A percentile compares a stretch with the other conserved stretches of the same genome.
Conservation (phyloP, 1,140 invertebrate species). For the Globodera ellingtonae region DNA sequence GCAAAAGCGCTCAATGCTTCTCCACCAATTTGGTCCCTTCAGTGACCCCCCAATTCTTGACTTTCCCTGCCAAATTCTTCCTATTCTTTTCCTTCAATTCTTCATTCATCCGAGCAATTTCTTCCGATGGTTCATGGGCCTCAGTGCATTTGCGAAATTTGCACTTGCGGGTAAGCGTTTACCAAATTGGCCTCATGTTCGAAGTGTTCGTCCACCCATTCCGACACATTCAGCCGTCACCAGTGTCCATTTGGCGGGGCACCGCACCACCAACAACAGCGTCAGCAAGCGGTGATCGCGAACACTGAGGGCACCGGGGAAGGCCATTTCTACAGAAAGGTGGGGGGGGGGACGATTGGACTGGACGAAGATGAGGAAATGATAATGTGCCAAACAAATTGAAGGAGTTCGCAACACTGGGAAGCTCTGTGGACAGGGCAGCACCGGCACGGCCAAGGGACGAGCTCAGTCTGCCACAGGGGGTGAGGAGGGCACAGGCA, state of each 20-base stretch:
- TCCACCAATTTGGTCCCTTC: too few species aligned
- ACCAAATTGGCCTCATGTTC: neutral
- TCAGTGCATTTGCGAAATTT: slow-evolving; percentile 38
- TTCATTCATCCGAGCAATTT: neutral
- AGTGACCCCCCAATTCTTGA: too few species aligned
- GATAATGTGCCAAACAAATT: neutral
- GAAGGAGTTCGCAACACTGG: slow-evolving; percentile 26
- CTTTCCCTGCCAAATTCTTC: neutral
- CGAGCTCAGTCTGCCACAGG: slow-evolving; percentile 9
- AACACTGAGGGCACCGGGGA: neutral
- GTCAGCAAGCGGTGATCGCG: neutral
- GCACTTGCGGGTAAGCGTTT: slow-evolving; percentile 26
- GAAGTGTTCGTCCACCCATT: too few species aligned
- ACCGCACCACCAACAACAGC: neutral
- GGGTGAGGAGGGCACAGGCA: neutral
- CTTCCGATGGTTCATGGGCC: slow-evolving; percentile 28
- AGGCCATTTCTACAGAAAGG: slow-evolving; percentile 23
- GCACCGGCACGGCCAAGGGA: slow-evolving; percentile 11
- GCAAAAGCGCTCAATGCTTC: too few species aligned
- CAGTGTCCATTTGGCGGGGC: neutral
- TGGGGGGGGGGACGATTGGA: neutral
- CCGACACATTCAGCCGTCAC: slow-evolving; percentile 15
- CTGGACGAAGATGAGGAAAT: neutral
- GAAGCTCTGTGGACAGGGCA: slow-evolving; percentile 8
- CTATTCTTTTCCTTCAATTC: neutral